These are phyloP conservation scores for Sesia bembeciformis DNA, from an alignment of 2,888 invertebrate genomes.

Conservation along the genomic window DNA sequence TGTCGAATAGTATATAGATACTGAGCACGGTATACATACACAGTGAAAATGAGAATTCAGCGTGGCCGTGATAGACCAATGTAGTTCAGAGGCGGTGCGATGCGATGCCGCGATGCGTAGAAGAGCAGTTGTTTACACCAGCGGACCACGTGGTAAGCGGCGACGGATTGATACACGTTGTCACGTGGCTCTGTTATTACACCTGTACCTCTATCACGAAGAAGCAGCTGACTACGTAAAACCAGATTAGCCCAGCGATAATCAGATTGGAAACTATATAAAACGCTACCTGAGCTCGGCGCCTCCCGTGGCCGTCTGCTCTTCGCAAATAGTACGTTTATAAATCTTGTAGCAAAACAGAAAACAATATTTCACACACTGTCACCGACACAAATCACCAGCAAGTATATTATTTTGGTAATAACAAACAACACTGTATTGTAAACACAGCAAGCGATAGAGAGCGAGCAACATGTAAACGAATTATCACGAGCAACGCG, in stretches of 20 bases:
- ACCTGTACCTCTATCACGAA: slow-evolving; percentile 21
- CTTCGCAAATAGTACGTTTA: slow-evolving; percentile 25
- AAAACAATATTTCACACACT: slow-evolving; percentile 25
- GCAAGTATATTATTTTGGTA: slow-evolving; percentile 29
- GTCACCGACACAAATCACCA: slow-evolving; percentile 49
- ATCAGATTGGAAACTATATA: slow-evolving; percentile 56
- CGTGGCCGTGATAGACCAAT: no score
- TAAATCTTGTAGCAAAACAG: slow-evolving; percentile 9
- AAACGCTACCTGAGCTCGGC: slow-evolving; percentile 66
- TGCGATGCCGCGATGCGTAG: slow-evolving; percentile 10
- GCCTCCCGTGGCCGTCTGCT: slow-evolving; percentile 56
- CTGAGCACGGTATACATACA: no score
- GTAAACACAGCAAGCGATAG: slow-evolving; percentile 61
- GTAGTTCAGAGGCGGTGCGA: no score
- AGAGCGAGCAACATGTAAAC: slow-evolving; percentile 33
- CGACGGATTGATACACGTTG: slow-evolving; percentile 35
- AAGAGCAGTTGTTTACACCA: slow-evolving; percentile 13
- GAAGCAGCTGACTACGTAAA: slow-evolving; percentile 19
- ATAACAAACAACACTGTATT: slow-evolving; percentile 50
- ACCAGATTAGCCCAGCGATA: slow-evolving; percentile 37
- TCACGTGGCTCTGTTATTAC: slow-evolving; percentile 55
- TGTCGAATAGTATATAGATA: no score
- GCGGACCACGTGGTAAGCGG: slow-evolving; percentile 57
- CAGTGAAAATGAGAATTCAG: no score
- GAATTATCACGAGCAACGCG: slow-evolving; percentile 47